Evolutionary conservation across 2,113 vertebrate genomes (phyloP).

Genomic region (Irena cyanogastra): DNA sequence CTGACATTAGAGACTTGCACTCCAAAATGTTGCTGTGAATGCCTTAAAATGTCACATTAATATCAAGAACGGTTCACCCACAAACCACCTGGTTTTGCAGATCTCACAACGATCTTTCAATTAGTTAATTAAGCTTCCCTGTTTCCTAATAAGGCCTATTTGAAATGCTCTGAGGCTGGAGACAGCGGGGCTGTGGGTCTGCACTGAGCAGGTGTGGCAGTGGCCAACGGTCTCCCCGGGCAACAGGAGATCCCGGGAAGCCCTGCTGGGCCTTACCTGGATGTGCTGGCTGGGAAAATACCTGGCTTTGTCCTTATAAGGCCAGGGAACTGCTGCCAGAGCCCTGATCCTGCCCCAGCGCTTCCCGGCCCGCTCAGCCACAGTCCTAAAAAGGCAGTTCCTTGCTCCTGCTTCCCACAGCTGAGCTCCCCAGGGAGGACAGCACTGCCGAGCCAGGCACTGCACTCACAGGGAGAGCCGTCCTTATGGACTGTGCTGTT

Average conservation of each 20-base stretch:
- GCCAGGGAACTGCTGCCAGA: neutral
- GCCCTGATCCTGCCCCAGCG: neutral
- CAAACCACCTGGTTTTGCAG: slow-evolving; percentile 45
- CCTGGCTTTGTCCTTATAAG: slow-evolving; percentile 54
- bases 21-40: neutral
- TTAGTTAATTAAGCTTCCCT: slow-evolving; percentile 18
- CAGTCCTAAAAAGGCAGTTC: slow-evolving; percentile 64
- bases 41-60: slow-evolving; percentile 40
- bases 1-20: neutral
- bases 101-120: neutral
- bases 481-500: neutral
- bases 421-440: slow-evolving; percentile 12
- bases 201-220: accelerated
- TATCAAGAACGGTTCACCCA: slow-evolving; percentile 18
- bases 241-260: neutral
- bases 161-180: neutral
- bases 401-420: slow-evolving; percentile 34
- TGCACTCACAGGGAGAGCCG: neutral
- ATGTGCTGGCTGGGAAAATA: neutral
- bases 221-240: accelerated
- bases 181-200: neutral
- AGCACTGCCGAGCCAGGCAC: neutral
- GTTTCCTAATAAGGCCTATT: slow-evolving; percentile 33
- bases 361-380: neutral
- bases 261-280: neutral